Conservation (phyloP, 2,797 vertebrate species). For the Etheostoma perlongum region DNA sequence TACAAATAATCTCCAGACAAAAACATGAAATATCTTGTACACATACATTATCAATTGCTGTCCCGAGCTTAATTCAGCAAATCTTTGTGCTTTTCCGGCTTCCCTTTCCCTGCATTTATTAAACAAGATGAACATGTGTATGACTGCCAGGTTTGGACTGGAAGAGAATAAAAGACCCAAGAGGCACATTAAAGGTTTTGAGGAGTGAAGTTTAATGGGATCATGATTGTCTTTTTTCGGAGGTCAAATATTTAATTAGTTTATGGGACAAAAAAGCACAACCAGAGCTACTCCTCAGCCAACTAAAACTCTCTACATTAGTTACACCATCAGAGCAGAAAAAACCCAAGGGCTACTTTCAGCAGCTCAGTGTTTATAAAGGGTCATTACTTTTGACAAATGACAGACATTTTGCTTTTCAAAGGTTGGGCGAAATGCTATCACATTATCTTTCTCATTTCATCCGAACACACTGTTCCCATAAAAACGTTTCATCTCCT, state of each 20-base stretch:
- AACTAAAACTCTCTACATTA: conserved; percentile 59
- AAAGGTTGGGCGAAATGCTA: conserved; percentile 61
- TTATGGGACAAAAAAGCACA: conserved; percentile 71
- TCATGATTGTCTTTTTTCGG: conserved; percentile 61
- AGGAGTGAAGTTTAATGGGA: conserved; percentile 76
- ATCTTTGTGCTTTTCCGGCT: conserved; percentile 39
- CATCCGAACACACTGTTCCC: conserved; percentile 53
- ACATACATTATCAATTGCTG: conserved; percentile 6
- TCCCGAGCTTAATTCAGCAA: conserved; percentile 44
- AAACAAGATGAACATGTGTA: conserved; percentile 44
- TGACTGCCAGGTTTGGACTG: background rate
- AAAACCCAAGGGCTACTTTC: conserved; percentile 36
- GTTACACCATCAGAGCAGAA: conserved; percentile 41
- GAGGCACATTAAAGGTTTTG: conserved; percentile 57
- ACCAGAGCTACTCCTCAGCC: conserved; percentile 61
- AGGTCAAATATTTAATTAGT: conserved; percentile 71
- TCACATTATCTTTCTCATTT: conserved; percentile 64
- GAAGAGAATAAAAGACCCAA: conserved; percentile 45
- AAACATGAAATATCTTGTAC: conserved; percentile 36
- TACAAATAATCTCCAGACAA: conserved; percentile 47
- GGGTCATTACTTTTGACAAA: conserved; percentile 71
- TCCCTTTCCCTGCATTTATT: conserved; percentile 24
- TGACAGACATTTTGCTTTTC: conserved; percentile 65
- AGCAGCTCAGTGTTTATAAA: conserved; percentile 51
- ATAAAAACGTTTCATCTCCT: conserved; percentile 53